phyloP scores from a whole-genome alignment of 2,797 vertebrate genomes.

The Clarias fuscus region DNA sequence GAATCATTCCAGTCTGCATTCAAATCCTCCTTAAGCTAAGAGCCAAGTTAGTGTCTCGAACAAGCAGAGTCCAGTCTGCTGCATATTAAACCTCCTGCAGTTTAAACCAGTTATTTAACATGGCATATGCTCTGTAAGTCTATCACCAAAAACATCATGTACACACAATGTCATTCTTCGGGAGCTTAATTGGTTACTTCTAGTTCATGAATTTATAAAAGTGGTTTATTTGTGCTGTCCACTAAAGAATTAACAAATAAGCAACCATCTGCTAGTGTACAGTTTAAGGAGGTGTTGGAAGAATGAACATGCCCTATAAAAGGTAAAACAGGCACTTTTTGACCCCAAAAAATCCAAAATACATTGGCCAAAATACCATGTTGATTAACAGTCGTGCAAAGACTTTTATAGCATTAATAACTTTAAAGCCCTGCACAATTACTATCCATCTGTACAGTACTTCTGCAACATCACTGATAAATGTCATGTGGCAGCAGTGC shows the following conservation, averaged over 20 bases:
- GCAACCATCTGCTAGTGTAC: neutral
- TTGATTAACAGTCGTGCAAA: neutral
- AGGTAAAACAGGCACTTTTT: neutral
- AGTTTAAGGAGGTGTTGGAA: neutral
- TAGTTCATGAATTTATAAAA: neutral
- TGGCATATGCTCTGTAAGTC: neutral
- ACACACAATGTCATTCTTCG: neutral
- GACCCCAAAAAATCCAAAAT: no score
- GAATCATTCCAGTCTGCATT: slow-evolving; percentile 2
- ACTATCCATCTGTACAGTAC: neutral
- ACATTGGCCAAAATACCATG: neutral
- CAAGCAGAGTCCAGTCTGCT: neutral
- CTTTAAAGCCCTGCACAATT: neutral
- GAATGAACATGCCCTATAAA: neutral
- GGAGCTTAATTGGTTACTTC: neutral
- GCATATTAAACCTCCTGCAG: neutral
- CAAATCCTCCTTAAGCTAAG: neutral
- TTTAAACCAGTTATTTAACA: neutral
- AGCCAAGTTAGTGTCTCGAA: slow-evolving; percentile 13
- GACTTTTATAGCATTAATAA: neutral
- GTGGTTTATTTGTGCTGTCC: neutral
- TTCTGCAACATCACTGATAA: neutral
- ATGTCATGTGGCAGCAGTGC: neutral
- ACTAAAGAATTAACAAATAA: neutral
- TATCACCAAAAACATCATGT: neutral